Evolutionary conservation across 2,888 invertebrate species (phyloP).

Genomic region (Plutella xylostella): DNA sequence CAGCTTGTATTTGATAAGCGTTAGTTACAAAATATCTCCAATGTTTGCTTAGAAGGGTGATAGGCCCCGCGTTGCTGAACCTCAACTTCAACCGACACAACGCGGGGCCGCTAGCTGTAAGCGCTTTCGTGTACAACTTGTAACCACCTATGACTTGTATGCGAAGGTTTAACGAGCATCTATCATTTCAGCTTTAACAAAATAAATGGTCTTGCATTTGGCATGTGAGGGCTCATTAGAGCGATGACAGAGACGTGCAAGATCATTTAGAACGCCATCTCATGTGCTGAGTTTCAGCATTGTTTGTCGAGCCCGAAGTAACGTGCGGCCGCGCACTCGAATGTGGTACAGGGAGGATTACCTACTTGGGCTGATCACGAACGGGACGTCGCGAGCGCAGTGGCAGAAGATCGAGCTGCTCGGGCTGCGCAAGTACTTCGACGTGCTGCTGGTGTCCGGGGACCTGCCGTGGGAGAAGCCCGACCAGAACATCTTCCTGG

Average conservation of each 20-base stretch:
- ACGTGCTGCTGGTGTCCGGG: conserved; percentile 84
- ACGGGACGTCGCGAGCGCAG: conserved; percentile 87
- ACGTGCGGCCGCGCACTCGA: conserved; percentile 56
- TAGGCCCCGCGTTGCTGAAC: conserved; percentile 13
- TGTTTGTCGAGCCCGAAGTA: conserved; percentile 38
- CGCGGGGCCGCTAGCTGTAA: conserved; percentile 42
- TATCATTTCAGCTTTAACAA: conserved; percentile 26
- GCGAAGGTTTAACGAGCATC: conserved; percentile 25
- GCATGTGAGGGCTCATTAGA: background rate
- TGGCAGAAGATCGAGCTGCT: conserved; percentile 88
- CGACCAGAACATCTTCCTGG: conserved; percentile 82
- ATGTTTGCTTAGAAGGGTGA: conserved; percentile 27
- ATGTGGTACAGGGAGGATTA: conserved; percentile 75
- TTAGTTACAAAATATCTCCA: conserved; percentile 36
- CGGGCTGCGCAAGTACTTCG: conserved; percentile 78
- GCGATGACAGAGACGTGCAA: conserved; percentile 26
- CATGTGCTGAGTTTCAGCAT: conserved; percentile 60
- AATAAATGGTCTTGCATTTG: conserved; percentile 48
- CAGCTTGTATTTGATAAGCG: background rate
- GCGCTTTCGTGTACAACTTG: conserved; percentile 50
- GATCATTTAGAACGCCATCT: conserved; percentile 42
- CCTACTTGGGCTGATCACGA: conserved; percentile 84
- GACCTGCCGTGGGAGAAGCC: conserved; percentile 91
- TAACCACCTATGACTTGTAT: conserved; percentile 37
- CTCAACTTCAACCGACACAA: conserved; percentile 23